Evolutionary conservation across 2,113 vertebrate species (phyloP), one percentile per base, ranked within the genome.

Genomic region (Colossoma macropomum): DNA sequence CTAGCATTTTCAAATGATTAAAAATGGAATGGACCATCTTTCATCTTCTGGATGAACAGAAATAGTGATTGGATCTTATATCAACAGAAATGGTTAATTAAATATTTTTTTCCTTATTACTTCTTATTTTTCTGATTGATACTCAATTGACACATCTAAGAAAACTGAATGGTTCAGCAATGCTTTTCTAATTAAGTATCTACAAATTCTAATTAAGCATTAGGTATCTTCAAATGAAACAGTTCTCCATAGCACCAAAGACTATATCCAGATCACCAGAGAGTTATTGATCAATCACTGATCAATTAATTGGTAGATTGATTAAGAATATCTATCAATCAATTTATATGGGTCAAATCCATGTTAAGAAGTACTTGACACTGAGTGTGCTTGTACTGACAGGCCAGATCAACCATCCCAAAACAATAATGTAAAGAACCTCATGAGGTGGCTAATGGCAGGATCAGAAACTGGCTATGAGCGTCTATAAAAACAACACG

Each of bases 261-360:
- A 32, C 32, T 77, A 68, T 21, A 13, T 41, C 34, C 68, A 72
- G 34, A 56, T 41, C 48, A 60, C 60, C 59, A 41, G 77, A 54
- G 62, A 28, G 45, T n/a, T 27, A 71, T 71, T 63, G 69, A 74
- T 65, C 59, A 59, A 68, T 56, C 38, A 71, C 32, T 69, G 54
- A 77, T 72, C 54, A 54, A 79, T 82, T 54, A 87, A 84, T 75
- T 84, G 77, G 56, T 62, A 25, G 48, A 34, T 88, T 84, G 63
- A 86, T 84, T 86, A 78, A 84, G 87, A 90, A 74, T 28, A 87
- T 82, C 84, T 73, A 73, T 86, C 85, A 86, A 88, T 90, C 84
- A 86, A 89, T 88, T 69, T 80, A 87, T 79, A 85, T 92, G 87
- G 84, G 72, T 85, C 83, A 84, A 78, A 59, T 28, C 38, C 21